Evolutionary conservation across 2,113 vertebrate genomes (phyloP).

Genomic region (Ammospiza nelsoni): DNA sequence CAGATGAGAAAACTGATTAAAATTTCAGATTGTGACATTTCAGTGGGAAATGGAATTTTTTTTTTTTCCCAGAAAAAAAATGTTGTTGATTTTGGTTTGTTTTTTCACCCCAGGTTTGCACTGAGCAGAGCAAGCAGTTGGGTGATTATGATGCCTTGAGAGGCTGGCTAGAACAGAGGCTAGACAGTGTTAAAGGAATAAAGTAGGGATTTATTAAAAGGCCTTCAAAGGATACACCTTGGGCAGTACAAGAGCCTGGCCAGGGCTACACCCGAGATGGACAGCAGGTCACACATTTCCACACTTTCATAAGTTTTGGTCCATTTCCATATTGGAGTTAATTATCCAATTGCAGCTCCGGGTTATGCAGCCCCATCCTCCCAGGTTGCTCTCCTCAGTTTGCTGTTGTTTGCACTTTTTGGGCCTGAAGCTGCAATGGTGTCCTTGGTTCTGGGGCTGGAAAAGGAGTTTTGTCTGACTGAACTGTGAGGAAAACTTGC

Average conservation of each 20-base stretch:
- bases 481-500: neutral
- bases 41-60: neutral
- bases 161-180: neutral
- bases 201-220: neutral
- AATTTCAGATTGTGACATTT: neutral
- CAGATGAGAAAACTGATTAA: neutral
- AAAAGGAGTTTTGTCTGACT: neutral
- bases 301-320: neutral
- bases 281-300: neutral
- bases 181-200: neutral
- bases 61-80: neutral
- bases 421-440: neutral
- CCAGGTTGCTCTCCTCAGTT: neutral
- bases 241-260: neutral
- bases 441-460: neutral
- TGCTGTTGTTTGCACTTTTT: neutral
- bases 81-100: neutral
- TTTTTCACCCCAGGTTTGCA: neutral
- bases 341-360: neutral
- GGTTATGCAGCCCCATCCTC: neutral
- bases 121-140: neutral
- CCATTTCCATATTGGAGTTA: neutral
- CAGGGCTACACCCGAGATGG: neutral
- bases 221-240: neutral
- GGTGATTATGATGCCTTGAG: neutral